Conservation (phyloP, 2,888 invertebrate genomes). For the Hirtodrosophila alboralis region DNA sequence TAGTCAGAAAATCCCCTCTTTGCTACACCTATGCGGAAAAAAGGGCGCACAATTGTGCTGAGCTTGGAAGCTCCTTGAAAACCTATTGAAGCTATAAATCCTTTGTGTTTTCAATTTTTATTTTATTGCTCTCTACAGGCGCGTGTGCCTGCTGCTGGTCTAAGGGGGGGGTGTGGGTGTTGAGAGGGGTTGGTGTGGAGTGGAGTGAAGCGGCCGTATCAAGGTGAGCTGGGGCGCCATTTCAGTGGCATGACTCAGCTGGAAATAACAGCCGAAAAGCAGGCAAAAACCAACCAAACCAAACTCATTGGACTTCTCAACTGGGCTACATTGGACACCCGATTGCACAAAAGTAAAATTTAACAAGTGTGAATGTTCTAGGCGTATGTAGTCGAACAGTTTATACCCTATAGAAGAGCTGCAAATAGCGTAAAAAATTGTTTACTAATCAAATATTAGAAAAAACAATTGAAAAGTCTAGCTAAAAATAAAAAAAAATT, state of each 20-base stretch:
- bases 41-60: constrained; percentile 54
- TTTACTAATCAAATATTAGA: too few relatives aligned
- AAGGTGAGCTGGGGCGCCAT: constrained; percentile 27
- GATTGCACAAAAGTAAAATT: constrained; percentile 69
- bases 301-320: constrained; percentile 32
- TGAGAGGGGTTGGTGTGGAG: constrained; percentile 3
- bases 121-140: constrained; percentile 77
- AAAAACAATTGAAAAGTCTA: too few relatives aligned
- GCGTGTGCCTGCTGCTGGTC: constrained; percentile 38
- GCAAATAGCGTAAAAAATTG: too few relatives aligned
- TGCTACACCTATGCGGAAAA: constrained; percentile 35
- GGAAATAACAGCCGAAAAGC: constrained; percentile 56
- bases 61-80: constrained; percentile 74
- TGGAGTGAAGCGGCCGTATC: constrained; percentile 9
- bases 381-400: neutral
- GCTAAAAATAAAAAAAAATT: too few relatives aligned
- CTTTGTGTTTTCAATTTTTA: constrained; percentile 81
- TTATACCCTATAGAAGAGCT: too few relatives aligned
- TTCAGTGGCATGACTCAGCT: constrained; percentile 55
- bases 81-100: constrained; percentile 81
- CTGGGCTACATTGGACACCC: constrained; percentile 51
- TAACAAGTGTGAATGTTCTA: constrained; percentile 7
- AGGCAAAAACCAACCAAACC: constrained; percentile 31
- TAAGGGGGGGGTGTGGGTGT: constrained; percentile 9
- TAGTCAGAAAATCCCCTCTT: constrained; percentile 1